Evolutionary conservation across 37 sponge, comb jelly and placozoan species (phyloP).

Genomic region (Geodia barretti): DNA sequence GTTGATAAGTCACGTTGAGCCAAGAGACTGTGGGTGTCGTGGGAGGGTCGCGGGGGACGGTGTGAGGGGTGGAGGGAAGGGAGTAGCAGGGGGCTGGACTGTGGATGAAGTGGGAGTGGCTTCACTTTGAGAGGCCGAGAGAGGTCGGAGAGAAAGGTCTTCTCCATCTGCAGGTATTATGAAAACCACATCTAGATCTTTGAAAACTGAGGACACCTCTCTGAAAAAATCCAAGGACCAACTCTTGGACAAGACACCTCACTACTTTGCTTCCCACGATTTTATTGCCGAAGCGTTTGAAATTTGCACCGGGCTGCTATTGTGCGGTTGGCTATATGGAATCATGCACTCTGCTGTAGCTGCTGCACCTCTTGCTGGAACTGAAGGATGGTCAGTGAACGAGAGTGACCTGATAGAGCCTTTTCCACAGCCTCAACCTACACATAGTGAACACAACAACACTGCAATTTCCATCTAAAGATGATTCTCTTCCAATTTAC

Average conservation of each 20-base stretch:
- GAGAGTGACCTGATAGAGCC: not conserved
- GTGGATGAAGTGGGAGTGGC: not conserved
- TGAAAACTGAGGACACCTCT: no score
- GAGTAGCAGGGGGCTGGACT: not conserved
- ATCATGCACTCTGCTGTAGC: not conserved
- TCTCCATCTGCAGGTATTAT: not conserved
- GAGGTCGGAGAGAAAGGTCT: not conserved
- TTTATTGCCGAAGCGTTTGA: no score
- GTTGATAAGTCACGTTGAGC: no score
- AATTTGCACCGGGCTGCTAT: no score
- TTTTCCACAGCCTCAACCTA: conserved; percentile 2
- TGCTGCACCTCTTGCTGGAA: conserved; percentile 27
- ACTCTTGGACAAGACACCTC: no score
- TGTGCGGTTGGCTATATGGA: no score
- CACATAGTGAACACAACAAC: not conserved
- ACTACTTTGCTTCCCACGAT: no score
- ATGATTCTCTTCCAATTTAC: not conserved
- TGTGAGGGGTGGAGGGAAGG: not conserved
- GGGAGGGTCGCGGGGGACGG: not conserved
- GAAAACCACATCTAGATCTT: no score
- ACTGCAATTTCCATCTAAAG: not conserved
- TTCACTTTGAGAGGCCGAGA: not conserved
- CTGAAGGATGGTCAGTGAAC: not conserved
- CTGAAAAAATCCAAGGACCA: no score
- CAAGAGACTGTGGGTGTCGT: not conserved